Evolutionary conservation across 1,140 invertebrate species (phyloP).

Genomic region (Drosophila rhopaloa): DNA sequence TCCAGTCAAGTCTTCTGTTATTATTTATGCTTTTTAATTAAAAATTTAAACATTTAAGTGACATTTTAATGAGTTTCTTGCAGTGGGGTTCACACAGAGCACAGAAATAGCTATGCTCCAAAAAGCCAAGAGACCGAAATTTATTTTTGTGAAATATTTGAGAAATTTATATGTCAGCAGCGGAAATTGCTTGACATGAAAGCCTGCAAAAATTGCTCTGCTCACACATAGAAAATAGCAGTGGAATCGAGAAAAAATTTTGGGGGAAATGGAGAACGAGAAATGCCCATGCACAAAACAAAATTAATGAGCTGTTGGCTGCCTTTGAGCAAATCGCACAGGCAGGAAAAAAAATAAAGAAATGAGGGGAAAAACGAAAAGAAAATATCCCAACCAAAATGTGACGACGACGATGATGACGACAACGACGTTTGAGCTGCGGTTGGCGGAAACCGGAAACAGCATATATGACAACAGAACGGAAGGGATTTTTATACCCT

Average conservation of each 20-base stretch:
- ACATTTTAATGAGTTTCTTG: conserved; percentile 77
- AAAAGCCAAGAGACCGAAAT: conserved; percentile 34
- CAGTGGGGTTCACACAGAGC: conserved; percentile 2
- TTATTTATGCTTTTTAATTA: conserved; percentile 82
- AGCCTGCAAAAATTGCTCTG: conserved; percentile 49
- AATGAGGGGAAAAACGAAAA: conserved; percentile 14
- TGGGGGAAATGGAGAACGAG: conserved; percentile 21
- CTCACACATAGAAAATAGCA: conserved; percentile 45
- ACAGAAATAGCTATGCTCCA: conserved; percentile 5
- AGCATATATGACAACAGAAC: conserved; percentile 84
- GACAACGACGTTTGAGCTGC: conserved; percentile 58
- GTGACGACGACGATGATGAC: conserved; percentile 22
- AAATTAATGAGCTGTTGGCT: conserved; percentile 77
- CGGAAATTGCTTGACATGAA: conserved; percentile 62
- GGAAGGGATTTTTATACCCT: conserved; percentile 83
- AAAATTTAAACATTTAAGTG: conserved; percentile 75
- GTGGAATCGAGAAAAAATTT: conserved; percentile 16
- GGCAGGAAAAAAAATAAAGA: conserved; percentile 8
- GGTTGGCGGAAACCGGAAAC: conserved; percentile 80
- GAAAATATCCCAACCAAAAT: conserved; percentile 35
- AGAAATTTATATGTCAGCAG: conserved; percentile 50
- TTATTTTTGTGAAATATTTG: conserved; percentile 60
- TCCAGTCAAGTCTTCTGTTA: conserved; percentile 52
- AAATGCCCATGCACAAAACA: conserved; percentile 54
- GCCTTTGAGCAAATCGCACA: conserved; percentile 60